Evolutionary conservation across 1,140 invertebrate species (phyloP), one percentile per base, ranked within the genome.

Genomic region (Lysiphlebus fabarum): DNA sequence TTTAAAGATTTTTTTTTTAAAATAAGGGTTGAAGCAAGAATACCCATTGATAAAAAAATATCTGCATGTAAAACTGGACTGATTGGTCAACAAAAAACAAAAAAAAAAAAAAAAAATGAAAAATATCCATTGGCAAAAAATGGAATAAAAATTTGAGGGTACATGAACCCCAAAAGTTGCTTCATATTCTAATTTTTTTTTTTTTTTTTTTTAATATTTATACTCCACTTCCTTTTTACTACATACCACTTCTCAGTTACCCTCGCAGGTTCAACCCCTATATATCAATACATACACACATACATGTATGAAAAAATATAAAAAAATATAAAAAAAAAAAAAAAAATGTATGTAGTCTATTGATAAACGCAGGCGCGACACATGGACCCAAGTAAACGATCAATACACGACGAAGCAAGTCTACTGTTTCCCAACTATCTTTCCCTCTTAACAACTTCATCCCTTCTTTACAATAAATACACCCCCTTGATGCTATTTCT

Each of bases 351-450:
- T 14, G 8, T 14, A 5, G 17, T 26, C 17, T 26, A 41, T 9
- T 26, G 66, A 40, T 14, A 72, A 74, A 74, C 73, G 74, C 73
- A 74, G 68, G 73, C 72, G 75, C 75, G 73, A 75, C 74, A 75
- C 74, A 77, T 76, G 74, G 75, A 77, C 74, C 75, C 70, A 55
- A 75, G 71, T 5, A 65, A 65, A 64, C 74, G 75, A 77, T 75
- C 75, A 76, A 77, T 77, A 77, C 68, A 38, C 65, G 63, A 61
- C 66, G 60, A 59, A 66, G 37, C 58, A 53, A 53, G 66, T 65
- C 67, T 66, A 65, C 62, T 64, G 63, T 64, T 67, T 64, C 62
- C 65, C 63, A 61, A 56, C 33, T 10, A 9, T n/a, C 43, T 6
- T 7, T 36, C 56, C 26, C 7, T 26, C 56, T 41, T 14, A 41